Conservation (phyloP, 2,888 invertebrate genomes). For the Nebria salina region DNA sequence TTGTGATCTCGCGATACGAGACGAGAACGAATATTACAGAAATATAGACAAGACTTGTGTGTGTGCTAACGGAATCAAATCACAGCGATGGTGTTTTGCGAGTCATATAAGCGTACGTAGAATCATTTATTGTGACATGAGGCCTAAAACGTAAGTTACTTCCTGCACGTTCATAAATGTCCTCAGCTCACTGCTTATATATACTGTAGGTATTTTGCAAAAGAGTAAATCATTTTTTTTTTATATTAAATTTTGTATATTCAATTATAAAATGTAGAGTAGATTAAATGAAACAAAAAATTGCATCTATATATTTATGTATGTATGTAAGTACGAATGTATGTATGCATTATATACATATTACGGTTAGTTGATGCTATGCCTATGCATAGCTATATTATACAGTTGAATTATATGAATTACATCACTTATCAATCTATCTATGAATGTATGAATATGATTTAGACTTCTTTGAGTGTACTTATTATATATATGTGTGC, state of each 20-base stretch:
- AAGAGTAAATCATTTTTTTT: too few relatives aligned
- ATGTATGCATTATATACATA: neutral
- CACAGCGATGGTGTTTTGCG: constrained; percentile 25
- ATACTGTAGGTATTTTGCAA: too few relatives aligned
- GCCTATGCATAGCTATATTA: neutral
- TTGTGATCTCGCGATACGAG: constrained; percentile 23
- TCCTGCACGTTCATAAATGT: constrained; percentile 31
- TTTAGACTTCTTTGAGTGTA: neutral
- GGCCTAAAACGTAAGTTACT: constrained; percentile 55
- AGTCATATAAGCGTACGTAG: constrained; percentile 42
- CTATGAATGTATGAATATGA: too few relatives aligned
- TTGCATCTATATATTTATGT: neutral
- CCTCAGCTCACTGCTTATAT: neutral
- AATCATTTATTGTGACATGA: constrained; percentile 53
- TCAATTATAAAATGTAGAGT: too few relatives aligned
- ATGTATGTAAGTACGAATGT: neutral
- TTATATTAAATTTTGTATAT: too few relatives aligned
- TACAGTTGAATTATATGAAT: neutral
- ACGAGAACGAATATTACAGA: constrained; percentile 13
- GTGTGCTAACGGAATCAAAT: constrained; percentile 17
- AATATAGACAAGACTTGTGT: neutral
- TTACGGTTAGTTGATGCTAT: neutral
- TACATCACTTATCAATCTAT: neutral
- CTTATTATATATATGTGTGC: neutral
- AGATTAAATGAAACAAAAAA: too few relatives aligned